These are phyloP conservation scores for Nannobrachium achirus DNA, from an alignment of 2,113 vertebrate species.

Conservation along the genomic window DNA sequence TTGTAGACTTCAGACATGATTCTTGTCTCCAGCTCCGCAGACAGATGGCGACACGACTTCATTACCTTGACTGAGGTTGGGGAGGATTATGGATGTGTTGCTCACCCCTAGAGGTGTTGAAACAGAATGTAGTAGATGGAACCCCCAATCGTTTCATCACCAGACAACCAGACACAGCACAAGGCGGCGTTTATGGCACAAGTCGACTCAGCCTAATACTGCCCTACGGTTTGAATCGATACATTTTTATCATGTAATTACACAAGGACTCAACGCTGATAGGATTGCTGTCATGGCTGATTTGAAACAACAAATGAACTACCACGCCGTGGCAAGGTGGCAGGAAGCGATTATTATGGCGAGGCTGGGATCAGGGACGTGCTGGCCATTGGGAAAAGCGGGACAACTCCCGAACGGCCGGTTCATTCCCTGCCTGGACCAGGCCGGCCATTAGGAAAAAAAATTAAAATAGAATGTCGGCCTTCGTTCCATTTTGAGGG, in stretches of 20 bases:
- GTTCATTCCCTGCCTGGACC: no score
- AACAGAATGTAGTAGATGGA: slow-evolving; percentile 69
- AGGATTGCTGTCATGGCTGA: slow-evolving; percentile 66
- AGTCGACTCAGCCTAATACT: slow-evolving; percentile 71
- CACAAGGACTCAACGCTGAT: slow-evolving; percentile 66
- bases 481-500: no score
- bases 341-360: slow-evolving; percentile 37
- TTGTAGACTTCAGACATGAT: slow-evolving; percentile 53
- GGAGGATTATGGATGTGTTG: slow-evolving; percentile 67
- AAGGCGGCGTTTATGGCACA: slow-evolving; percentile 72
- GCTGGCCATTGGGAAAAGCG: no score
- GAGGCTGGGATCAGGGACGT: no score
- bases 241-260: slow-evolving; percentile 71
- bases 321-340: slow-evolving; percentile 49
- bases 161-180: slow-evolving; percentile 63
- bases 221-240: slow-evolving; percentile 75
- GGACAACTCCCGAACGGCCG: no score
- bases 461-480: no score
- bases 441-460: no score
- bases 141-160: slow-evolving; percentile 51
- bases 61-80: slow-evolving; percentile 54
- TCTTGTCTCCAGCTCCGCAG: slow-evolving; percentile 59
- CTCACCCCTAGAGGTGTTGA: slow-evolving; percentile 65
- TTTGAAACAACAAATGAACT: slow-evolving; percentile 45
- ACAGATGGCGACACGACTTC: slow-evolving; percentile 64